phyloP scores from a whole-genome alignment of 2,113 vertebrate genomes.

The Dunckerocampus dactyliophorus region DNA sequence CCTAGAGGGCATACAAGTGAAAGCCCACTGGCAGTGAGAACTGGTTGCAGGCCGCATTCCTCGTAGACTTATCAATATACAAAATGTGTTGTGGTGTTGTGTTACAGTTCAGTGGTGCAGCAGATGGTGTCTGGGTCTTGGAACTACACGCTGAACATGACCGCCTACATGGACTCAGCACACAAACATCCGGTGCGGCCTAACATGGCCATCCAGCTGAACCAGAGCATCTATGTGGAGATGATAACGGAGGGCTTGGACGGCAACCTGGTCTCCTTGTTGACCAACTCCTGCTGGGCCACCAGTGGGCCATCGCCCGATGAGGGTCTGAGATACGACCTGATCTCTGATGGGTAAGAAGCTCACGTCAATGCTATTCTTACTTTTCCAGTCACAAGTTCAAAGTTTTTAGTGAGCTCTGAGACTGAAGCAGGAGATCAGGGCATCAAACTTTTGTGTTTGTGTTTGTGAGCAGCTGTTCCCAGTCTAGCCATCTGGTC shows the following conservation, averaged over 20 bases:
- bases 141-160: conserved; percentile 34
- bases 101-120: conserved; percentile 21
- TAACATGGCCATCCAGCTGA: background rate
- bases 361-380: too few relatives aligned
- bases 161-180: background rate
- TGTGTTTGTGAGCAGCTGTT: conserved; percentile 15
- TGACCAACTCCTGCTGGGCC: conserved; percentile 38
- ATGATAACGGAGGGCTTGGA: conserved; percentile 24
- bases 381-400: too few relatives aligned
- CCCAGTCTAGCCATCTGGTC: conserved; percentile 7
- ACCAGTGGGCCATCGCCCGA: background rate
- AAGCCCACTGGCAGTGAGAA: too few relatives aligned
- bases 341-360: conserved; percentile 28
- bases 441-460: too few relatives aligned
- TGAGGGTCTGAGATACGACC: conserved; percentile 6
- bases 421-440: too few relatives aligned
- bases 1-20: too few relatives aligned
- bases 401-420: too few relatives aligned
- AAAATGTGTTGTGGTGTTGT: background rate
- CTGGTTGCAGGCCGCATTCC: too few relatives aligned
- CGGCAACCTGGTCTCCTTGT: background rate
- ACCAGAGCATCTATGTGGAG: conserved; percentile 40
- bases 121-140: conserved; percentile 8
- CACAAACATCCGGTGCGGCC: background rate
- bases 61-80: too few relatives aligned